Conservation (phyloP, 1,140 invertebrate species). For the Cyclina sinensis region DNA sequence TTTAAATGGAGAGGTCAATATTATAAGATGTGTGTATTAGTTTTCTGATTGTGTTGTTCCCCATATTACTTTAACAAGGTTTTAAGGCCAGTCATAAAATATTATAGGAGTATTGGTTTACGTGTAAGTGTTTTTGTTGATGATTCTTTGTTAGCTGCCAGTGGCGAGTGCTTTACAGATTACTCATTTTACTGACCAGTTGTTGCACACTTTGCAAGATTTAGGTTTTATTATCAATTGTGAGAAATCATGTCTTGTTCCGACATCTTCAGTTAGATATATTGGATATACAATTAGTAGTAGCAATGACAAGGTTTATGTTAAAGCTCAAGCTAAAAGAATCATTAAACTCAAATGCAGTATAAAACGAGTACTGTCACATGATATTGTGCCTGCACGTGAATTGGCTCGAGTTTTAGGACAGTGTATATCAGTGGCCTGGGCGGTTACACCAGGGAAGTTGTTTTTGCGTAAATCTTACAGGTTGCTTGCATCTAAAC, state of each 20-base stretch:
- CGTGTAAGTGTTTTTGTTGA: conserved; percentile 65
- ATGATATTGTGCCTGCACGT: too few relatives aligned
- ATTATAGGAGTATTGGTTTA: conserved; percentile 51
- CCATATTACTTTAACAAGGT: conserved; percentile 28
- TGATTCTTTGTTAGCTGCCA: conserved; percentile 67
- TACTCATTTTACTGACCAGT: conserved; percentile 8
- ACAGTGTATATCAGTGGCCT: too few relatives aligned
- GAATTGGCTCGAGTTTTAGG: too few relatives aligned
- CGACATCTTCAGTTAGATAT: too few relatives aligned
- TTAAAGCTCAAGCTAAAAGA: conserved; percentile 31
- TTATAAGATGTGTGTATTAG: conserved; percentile 20
- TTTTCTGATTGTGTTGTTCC: conserved; percentile 59
- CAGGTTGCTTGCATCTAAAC: too few relatives aligned
- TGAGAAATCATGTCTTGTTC: conserved; percentile 63
- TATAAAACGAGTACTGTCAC: too few relatives aligned
- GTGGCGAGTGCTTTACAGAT: conserved; percentile 1
- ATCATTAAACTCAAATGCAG: conserved; percentile 38
- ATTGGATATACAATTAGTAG: conserved; percentile 58
- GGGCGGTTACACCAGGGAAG: too few relatives aligned
- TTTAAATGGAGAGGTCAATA: conserved; percentile 34
- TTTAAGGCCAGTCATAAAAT: conserved; percentile 37
- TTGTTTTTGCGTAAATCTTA: too few relatives aligned
- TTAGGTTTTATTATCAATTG: conserved; percentile 58
- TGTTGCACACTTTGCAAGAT: conserved; percentile 23
- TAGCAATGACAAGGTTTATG: conserved; percentile 40